Base-by-base conservation (phyloP, 2,888 invertebrate species). In the Drosophila austrosaltans region DNA sequence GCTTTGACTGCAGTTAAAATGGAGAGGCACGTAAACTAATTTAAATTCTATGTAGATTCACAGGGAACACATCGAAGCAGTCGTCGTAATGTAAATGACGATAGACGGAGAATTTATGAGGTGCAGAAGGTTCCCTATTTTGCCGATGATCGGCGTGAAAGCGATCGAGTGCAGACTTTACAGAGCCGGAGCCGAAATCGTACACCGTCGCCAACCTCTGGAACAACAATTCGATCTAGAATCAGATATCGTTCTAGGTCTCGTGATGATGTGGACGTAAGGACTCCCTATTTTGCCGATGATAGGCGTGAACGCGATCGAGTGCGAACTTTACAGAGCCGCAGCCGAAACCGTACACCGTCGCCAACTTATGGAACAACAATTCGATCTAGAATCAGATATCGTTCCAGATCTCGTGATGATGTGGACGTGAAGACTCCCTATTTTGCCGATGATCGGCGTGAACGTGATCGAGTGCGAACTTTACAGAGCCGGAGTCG, bases 281-380 rank as follows among this genome's bases (percentile, higher is more conserved):
- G 72, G 64, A 8, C 82, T 2, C 83, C 80, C 0, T 79, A 79
- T 48, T 79, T 82, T 25, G 40, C 69, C 0, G 77, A 79, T 40
- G 78, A 20, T 1, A 10, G 2, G 5, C 82, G 79, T 2, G 79
- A 79, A n/a, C 73, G 63, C 1, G 79, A 79, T 22, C 65, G 79
- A 6, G 53, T 77, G 20, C 60, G 74, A 6, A 76, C 64, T 8
- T 44, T 74, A 25, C 67, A 48, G 22, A 12, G 22, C 25, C 16
- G 48, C 3, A 48, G 16, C 42, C 42, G 59, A 5, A 36, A 54
- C 8, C 72, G 63, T 3, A 44, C 57, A 22, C 30, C 56, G 4
- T 36, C 56, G 8, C 56, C 32, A 20, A n/a, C 16, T 0, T 25
- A 12, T 16, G 2, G 12, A 5, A 53, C 25, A 7, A 48, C 44